Percentiles rank a stretch among this genome's conserved stretches.
These are phyloP conservation scores for Prenolepis imparis DNA, from an alignment of 2,888 invertebrate genomes.

Conservation along the genomic window DNA sequence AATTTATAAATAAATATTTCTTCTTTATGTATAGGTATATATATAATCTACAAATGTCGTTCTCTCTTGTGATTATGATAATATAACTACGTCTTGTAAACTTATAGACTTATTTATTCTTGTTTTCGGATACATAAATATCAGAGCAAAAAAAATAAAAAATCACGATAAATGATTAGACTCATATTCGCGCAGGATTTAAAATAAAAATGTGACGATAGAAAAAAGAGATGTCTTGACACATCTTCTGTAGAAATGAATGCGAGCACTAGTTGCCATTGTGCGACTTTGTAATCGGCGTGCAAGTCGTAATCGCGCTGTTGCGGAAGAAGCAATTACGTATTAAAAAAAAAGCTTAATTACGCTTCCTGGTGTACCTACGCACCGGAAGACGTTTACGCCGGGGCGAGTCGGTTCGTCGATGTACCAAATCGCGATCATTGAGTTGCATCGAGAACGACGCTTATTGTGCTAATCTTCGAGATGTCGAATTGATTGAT, in stretches of 20 bases:
- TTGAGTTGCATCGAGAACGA: neutral
- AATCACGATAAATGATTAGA: neutral
- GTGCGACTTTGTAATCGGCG: slow-evolving; percentile 42
- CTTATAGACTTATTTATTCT: neutral
- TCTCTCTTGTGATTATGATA: neutral
- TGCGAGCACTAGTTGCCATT: slow-evolving; percentile 63
- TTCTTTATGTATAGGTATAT: neutral
- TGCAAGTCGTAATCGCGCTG: slow-evolving; percentile 60
- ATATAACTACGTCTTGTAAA: neutral
- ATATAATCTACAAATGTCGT: neutral
- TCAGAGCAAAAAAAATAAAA: neutral
- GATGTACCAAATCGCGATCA: neutral
- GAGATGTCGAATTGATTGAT: neutral
- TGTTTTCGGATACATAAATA: neutral
- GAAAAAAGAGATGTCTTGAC: slow-evolving; percentile 57
- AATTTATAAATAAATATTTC: neutral
- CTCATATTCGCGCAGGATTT: neutral
- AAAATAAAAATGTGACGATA: neutral
- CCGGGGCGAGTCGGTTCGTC: slow-evolving; percentile 5
- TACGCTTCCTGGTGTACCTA: slow-evolving; percentile 70
- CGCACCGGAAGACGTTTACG: slow-evolving; percentile 43
- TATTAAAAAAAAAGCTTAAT: slow-evolving; percentile 69
- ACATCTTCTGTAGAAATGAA: slow-evolving; percentile 60
- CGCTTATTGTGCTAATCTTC: slow-evolving; percentile 20
- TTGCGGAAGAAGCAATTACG: slow-evolving; percentile 75